Evolutionary conservation across 35 echinoderm and acorn worm genomes (phyloP), one percentile per base, ranked within the genome.

Genomic region (Chiridota heheva): DNA sequence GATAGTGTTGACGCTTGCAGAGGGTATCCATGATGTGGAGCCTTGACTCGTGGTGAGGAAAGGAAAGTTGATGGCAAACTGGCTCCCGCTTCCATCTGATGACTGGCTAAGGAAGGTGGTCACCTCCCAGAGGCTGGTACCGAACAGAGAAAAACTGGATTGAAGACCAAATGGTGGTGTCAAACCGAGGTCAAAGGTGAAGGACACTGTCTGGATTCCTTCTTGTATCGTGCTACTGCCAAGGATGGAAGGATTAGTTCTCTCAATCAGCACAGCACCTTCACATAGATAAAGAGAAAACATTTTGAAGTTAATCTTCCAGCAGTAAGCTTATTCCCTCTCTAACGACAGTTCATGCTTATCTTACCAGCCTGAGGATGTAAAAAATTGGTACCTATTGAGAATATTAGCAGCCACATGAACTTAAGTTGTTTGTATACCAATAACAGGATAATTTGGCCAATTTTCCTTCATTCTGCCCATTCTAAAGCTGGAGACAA

Each of bases 121-220:
- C 17, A 90, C 58, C n/a, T 71, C 41, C 87, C 87, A 90, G 0
- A 90, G 81, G 51, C 73, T 76, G 15, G 37, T 63, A 2, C 87
- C 87, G 29, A 38, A 25, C 25, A 90, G 39, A 26, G 45, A 34
- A 42, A 78, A 78, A 12, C 27, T 20, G 36, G 53, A 5, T 29
- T 25, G 51, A 5, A 60, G 55, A n/a, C n/a, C n/a, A n/a, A n/a
- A n/a, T 28, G 75, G 62, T 57, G 75, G 75, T 1, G 75, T 78
- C 22, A 78, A 62, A 22, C 26, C 31, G 4, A 78, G 75, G 46
- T 78, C 75, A 26, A 78, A 78, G 56, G 47, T 16, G 29, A 78
- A 60, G 7, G 2, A 30, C 2, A 42, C 53, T 18, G 75, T 20
- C 16, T 34, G 28, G 20, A 58, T 78, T 32, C 75, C 53, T 42